Evolutionary conservation across 2,113 vertebrate species (phyloP).

Genomic region (Lepus europaeus): DNA sequence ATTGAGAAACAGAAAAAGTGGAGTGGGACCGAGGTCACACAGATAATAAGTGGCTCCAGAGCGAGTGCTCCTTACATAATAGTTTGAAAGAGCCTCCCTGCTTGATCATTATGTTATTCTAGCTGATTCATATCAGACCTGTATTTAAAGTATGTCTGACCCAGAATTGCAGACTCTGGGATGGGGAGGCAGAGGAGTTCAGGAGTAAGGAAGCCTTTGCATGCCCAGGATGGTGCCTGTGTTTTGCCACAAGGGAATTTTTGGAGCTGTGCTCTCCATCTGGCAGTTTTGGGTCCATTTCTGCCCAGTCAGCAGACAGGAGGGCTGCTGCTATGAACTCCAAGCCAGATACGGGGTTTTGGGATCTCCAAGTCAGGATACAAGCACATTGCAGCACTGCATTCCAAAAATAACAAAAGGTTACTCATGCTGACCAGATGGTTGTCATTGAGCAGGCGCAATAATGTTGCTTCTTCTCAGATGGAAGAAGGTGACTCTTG

Average conservation of each 20-base stretch:
- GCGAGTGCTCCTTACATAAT: slow-evolving; percentile 3
- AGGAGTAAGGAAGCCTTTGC: neutral
- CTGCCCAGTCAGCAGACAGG: slow-evolving; percentile 20
- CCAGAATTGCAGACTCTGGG: slow-evolving; percentile 50
- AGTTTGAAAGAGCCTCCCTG: slow-evolving; percentile 43
- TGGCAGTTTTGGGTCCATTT: slow-evolving; percentile 18
- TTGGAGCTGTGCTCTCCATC: neutral
- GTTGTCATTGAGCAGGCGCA: neutral
- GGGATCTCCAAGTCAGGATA: neutral
- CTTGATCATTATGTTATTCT: slow-evolving; percentile 61
- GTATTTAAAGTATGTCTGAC: slow-evolving; percentile 68
- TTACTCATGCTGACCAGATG: neutral
- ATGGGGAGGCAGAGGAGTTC: neutral
- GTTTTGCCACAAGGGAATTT: slow-evolving; percentile 11
- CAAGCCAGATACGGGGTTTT: neutral
- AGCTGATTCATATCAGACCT: slow-evolving; percentile 64
- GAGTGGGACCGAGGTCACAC: neutral
- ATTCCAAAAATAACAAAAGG: slow-evolving; percentile 46
- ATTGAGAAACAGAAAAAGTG: neutral
- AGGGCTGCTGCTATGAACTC: neutral
- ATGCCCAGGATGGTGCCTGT: neutral
- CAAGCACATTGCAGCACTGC: neutral
- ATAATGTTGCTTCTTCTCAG: neutral
- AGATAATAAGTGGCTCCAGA: slow-evolving; percentile 35
- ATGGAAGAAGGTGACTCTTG: neutral